A percentile compares a stretch with the other conserved stretches of the same genome.
phyloP scores from a whole-genome alignment of 2,888 invertebrate genomes.

The Erebia palarica region DNA sequence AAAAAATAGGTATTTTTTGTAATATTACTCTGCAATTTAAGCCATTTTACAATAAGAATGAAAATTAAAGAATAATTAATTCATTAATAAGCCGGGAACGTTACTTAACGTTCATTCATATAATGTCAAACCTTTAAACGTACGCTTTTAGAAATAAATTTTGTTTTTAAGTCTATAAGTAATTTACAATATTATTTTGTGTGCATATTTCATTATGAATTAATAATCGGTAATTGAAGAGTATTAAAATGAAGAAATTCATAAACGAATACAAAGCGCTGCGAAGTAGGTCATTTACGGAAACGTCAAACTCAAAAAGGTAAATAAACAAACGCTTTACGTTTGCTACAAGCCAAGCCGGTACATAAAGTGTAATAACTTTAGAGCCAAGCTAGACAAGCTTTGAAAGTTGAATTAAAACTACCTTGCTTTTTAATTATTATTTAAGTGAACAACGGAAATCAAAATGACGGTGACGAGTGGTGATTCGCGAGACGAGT shows the following conservation, averaged over 20 bases:
- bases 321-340: constrained; percentile 36
- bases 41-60: too few species aligned
- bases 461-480: constrained; percentile 14
- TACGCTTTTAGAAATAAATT: too few species aligned
- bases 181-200: background rate
- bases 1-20: too few species aligned
- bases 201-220: constrained; percentile 18
- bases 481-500: constrained; percentile 9
- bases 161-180: constrained; percentile 2
- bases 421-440: constrained; percentile 49
- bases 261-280: constrained; percentile 68
- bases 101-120: background rate
- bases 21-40: too few species aligned
- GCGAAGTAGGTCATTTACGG: constrained; percentile 57
- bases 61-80: too few species aligned
- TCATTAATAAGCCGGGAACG: too few species aligned
- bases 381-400: too few species aligned
- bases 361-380: too few species aligned
- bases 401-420: constrained; percentile 20
- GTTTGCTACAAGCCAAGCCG: too few species aligned
- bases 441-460: background rate
- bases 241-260: constrained; percentile 69
- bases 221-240: constrained; percentile 2
- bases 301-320: constrained; percentile 52
- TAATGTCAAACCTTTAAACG: too few species aligned